Conservation (phyloP, 2,113 vertebrate species). For the Piprites chloris region DNA sequence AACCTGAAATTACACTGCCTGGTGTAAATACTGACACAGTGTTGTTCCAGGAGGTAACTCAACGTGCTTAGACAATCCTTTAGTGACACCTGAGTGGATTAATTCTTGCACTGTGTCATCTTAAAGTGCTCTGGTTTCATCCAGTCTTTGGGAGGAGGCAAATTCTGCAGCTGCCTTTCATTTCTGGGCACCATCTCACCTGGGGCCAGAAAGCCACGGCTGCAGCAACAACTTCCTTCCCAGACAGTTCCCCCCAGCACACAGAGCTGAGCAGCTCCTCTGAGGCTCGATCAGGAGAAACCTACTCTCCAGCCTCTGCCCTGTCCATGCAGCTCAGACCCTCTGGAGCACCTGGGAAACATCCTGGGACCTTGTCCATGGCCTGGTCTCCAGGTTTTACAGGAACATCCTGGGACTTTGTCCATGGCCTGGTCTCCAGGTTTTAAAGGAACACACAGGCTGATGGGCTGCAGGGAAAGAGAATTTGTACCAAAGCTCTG, state of each 20-base stretch:
- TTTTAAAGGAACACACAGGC: rapidly evolving
- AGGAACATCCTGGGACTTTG: not conserved
- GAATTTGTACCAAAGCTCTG: not conserved
- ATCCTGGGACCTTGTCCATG: not conserved
- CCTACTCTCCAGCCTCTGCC: not conserved
- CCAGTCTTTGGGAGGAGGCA: not conserved
- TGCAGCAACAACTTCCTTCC: not conserved
- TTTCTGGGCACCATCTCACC: not conserved
- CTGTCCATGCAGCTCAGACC: rapidly evolving
- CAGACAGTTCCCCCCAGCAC: not conserved
- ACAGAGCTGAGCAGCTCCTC: not conserved
- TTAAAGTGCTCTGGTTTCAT: not conserved
- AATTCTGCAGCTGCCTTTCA: conserved; percentile 24
- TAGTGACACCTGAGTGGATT: not conserved
- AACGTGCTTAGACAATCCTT: not conserved
- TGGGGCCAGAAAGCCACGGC: not conserved
- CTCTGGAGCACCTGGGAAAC: not conserved
- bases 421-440: not conserved
- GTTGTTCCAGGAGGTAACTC: not conserved
- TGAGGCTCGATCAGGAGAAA: not conserved
- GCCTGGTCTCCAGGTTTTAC: not conserved
- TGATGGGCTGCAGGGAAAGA: not conserved
- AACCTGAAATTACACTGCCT: not conserved
- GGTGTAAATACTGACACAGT: not conserved
- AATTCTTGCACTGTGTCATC: not conserved